A percentile compares a stretch with the other conserved stretches of the same genome.
These are phyloP conservation scores for Osmerus eperlanus DNA, from an alignment of 2,113 vertebrate species.

Conservation along the genomic window DNA sequence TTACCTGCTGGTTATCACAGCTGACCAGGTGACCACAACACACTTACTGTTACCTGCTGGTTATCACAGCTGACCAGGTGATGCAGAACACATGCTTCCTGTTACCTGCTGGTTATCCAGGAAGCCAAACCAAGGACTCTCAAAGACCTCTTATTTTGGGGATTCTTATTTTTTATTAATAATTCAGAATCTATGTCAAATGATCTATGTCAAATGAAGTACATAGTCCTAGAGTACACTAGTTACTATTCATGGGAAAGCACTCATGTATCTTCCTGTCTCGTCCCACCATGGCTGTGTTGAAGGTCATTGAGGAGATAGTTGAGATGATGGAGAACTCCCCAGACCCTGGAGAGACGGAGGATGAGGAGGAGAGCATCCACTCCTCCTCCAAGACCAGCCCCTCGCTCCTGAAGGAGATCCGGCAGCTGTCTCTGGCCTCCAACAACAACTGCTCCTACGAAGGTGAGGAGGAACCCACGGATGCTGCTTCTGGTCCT, in stretches of 20 bases:
- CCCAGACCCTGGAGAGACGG: conserved; percentile 85
- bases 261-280: not conserved
- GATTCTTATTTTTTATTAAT: too few species aligned
- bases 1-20: not conserved
- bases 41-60: not conserved
- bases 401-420: conserved; percentile 84
- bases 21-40: not conserved
- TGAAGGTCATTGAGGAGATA: conserved; percentile 90
- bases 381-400: conserved; percentile 75
- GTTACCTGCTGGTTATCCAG: not conserved
- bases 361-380: conserved; percentile 80
- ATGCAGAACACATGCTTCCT: conserved; percentile 45
- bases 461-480: conserved; percentile 70
- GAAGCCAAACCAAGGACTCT: too few species aligned
- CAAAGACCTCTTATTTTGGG: too few species aligned
- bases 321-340: conserved; percentile 97
- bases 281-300: not conserved
- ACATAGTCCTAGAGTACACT: too few species aligned
- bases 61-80: conserved; percentile 83
- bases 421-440: conserved; percentile 80
- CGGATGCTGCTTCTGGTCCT: not conserved
- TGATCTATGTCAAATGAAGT: too few species aligned
- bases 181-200: too few species aligned
- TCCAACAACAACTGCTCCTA: conserved; percentile 88
- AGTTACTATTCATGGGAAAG: too few species aligned